Conservation (phyloP, 2,888 invertebrate genomes). For the Tetheella fluctuosa region DNA sequence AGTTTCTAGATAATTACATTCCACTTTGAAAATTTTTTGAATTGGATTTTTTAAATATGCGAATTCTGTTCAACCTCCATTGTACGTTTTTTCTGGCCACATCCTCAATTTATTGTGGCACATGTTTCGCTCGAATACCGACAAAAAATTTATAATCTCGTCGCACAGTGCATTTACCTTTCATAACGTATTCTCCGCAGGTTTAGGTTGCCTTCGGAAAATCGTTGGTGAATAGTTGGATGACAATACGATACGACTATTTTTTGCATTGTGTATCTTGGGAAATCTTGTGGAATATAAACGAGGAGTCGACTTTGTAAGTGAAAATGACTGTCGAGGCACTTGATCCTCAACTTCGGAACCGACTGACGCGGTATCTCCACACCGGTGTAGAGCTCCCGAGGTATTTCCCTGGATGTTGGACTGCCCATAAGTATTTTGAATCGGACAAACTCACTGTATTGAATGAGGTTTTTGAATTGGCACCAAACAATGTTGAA, state of each 20-base stretch:
- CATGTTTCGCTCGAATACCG: conserved; percentile 78
- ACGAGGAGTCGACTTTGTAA: conserved; percentile 26
- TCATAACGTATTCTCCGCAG: conserved; percentile 55
- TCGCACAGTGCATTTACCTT: conserved; percentile 62
- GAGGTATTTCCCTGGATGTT: conserved; percentile 83
- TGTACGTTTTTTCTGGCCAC: conserved; percentile 81
- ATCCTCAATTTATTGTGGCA: conserved; percentile 80
- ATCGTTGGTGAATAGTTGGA: conserved; percentile 38
- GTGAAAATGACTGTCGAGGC: conserved; percentile 54
- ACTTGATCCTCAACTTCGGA: conserved; percentile 62
- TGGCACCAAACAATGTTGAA: conserved; percentile 50
- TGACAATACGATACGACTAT: conserved; percentile 35
- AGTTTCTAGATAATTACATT: not conserved
- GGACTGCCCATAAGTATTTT: conserved; percentile 80
- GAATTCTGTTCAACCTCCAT: conserved; percentile 56
- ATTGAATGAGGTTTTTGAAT: conserved; percentile 53
- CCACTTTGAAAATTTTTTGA: not conserved
- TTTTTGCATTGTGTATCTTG: conserved; percentile 36
- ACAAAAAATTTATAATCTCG: conserved; percentile 66
- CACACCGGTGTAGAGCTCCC: conserved; percentile 81
- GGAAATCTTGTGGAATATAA: conserved; percentile 38
- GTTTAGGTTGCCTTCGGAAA: conserved; percentile 36
- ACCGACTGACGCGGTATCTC: conserved; percentile 75
- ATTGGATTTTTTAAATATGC: not conserved
- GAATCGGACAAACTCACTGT: conserved; percentile 67